phyloP scores from a whole-genome alignment of 2,113 vertebrate species.

The Pampusana beccarii region DNA sequence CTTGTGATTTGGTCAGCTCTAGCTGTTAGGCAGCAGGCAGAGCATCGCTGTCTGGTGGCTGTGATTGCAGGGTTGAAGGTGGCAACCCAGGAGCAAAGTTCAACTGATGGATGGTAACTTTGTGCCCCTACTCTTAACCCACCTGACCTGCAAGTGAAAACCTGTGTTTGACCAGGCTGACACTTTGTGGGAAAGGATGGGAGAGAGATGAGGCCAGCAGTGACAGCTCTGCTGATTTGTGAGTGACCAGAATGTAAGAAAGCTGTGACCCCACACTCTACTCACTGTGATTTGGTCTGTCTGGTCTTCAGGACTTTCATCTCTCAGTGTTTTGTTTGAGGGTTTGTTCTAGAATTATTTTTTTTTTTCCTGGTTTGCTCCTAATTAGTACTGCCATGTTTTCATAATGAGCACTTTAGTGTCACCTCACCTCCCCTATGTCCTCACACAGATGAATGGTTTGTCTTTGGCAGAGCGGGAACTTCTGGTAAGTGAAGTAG shows the following conservation, averaged over 20 bases:
- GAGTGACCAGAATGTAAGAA: not conserved
- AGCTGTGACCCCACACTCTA: not conserved
- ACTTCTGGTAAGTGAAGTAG: not conserved
- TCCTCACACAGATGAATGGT: not conserved
- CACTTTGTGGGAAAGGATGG: not conserved
- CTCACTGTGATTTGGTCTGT: not conserved
- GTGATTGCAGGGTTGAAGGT: rapidly evolving
- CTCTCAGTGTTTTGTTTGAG: not conserved
- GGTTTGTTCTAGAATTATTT: rapidly evolving
- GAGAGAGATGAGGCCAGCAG: not conserved
- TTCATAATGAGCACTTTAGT: not conserved
- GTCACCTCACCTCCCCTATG: not conserved
- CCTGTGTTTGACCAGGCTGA: not conserved
- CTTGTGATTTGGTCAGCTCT: not conserved
- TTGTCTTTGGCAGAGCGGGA: not conserved
- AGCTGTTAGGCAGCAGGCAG: not conserved
- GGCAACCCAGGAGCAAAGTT: not conserved
- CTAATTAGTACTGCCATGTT: not conserved
- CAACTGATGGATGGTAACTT: not conserved
- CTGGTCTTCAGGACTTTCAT: not conserved
- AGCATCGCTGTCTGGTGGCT: not conserved
- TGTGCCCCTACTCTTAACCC: not conserved
- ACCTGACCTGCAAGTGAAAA: not conserved
- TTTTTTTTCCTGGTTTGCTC: not conserved
- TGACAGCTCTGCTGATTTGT: not conserved